Percentiles rank a stretch among this genome's conserved stretches.
Evolutionary conservation across 2,113 vertebrate genomes (phyloP).

Genomic region (Epinephelus lanceolatus): DNA sequence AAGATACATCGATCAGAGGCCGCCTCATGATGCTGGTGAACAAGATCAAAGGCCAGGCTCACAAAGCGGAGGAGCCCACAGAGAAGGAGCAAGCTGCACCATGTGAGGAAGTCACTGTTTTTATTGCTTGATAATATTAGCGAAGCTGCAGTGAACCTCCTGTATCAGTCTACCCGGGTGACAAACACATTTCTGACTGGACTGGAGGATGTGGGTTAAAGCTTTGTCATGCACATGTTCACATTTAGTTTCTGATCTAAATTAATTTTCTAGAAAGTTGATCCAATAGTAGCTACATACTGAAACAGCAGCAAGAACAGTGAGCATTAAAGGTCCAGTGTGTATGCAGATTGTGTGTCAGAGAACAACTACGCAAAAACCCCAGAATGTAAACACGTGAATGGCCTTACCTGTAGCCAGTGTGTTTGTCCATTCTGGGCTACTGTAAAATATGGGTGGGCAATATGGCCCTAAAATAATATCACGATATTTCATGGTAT

Average conservation of each 20-base stretch:
- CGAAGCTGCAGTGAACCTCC: neutral
- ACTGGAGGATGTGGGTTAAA: neutral
- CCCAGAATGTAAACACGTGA: too few species aligned
- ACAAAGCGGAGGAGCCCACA: constrained; percentile 85
- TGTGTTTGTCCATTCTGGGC: too few species aligned
- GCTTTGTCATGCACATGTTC: neutral
- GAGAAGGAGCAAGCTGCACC: constrained; percentile 89
- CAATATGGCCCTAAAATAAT: too few species aligned
- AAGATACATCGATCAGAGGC: constrained; percentile 90
- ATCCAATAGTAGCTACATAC: neutral
- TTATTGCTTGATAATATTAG: neutral
- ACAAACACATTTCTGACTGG: neutral
- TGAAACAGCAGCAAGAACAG: neutral
- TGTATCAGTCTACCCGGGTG: neutral
- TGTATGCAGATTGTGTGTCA: too few species aligned
- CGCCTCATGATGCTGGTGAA: constrained; percentile 91
- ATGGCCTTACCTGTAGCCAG: too few species aligned
- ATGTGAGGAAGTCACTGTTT: constrained; percentile 85
- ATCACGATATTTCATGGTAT: too few species aligned
- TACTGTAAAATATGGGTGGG: too few species aligned
- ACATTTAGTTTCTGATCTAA: neutral
- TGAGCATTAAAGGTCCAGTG: neutral
- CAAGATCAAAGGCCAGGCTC: constrained; percentile 93
- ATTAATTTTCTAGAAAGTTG: constrained; percentile 4
- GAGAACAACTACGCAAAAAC: too few species aligned